Conservation (phyloP, 2,797 vertebrate species). For the Chelon auratus region DNA sequence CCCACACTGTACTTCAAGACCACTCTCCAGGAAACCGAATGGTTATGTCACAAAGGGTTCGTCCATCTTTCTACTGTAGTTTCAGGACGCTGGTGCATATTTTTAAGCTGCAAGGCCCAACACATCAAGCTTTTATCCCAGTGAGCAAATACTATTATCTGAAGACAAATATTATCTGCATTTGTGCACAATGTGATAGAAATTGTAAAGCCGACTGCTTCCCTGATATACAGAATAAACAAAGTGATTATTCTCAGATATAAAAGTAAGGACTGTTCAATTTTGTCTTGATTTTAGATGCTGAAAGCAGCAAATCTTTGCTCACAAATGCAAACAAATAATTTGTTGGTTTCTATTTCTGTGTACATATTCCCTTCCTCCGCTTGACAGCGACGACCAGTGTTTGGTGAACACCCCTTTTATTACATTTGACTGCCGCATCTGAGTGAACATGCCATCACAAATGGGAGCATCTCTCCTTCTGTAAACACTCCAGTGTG, state of each 20-base stretch:
- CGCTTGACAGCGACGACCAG: not conserved
- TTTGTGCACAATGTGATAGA: not conserved
- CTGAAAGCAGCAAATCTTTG: too few species aligned
- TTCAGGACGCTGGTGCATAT: too few species aligned
- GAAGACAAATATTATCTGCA: not conserved
- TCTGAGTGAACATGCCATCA: constrained; percentile 34
- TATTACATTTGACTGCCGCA: constrained; percentile 13
- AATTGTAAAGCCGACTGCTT: not conserved
- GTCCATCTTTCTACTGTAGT: too few species aligned
- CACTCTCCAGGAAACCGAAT: too few species aligned
- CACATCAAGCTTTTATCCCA: not conserved
- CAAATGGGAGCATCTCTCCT: constrained; percentile 22
- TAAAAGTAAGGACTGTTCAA: not conserved
- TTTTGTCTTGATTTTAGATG: too few species aligned
- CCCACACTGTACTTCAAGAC: too few species aligned
- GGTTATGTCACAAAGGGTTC: too few species aligned
- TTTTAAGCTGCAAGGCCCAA: too few species aligned
- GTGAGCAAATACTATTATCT: not conserved
- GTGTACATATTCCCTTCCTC: not conserved
- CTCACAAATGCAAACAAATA: too few species aligned
- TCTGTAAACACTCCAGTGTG: constrained; percentile 46
- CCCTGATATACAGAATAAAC: too few species aligned
- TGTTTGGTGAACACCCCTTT: constrained; percentile 27
- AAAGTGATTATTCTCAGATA: not conserved
- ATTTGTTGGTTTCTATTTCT: not conserved